phyloP scores from a whole-genome alignment of 2,888 invertebrate genomes.

The Rhagophthalmus giganteus region DNA sequence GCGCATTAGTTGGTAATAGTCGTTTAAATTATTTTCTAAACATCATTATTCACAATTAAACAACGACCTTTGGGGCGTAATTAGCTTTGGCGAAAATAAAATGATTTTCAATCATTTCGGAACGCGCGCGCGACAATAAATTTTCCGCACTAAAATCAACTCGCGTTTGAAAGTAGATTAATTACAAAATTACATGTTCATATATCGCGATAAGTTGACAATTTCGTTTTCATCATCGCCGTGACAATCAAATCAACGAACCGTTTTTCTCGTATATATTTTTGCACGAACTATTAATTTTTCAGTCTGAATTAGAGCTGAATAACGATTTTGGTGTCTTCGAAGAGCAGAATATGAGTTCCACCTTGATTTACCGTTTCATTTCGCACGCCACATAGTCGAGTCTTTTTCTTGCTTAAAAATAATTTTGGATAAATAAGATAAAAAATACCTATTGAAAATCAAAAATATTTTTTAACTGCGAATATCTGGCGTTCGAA shows the following conservation, averaged over 20 bases:
- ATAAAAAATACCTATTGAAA: too few relatives aligned
- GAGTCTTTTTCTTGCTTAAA: not conserved
- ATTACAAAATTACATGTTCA: not conserved
- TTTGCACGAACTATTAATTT: slow-evolving; percentile 16
- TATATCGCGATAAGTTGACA: not conserved
- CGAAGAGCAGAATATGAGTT: not conserved
- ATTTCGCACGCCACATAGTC: slow-evolving; percentile 7
- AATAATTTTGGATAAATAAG: not conserved
- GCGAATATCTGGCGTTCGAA: not conserved
- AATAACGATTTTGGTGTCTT: slow-evolving; percentile 12
- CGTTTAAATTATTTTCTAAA: too few relatives aligned
- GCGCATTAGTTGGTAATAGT: too few relatives aligned
- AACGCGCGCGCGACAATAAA: too few relatives aligned
- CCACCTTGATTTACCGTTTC: slow-evolving; percentile 10
- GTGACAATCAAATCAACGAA: slow-evolving; percentile 8
- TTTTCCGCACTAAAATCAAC: too few relatives aligned
- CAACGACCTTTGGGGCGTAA: too few relatives aligned
- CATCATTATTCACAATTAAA: too few relatives aligned
- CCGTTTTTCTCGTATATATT: slow-evolving; percentile 4
- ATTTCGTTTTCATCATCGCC: not conserved
- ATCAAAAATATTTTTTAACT: too few relatives aligned
- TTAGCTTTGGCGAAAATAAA: too few relatives aligned
- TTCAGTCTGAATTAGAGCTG: slow-evolving; percentile 13
- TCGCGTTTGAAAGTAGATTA: too few relatives aligned
- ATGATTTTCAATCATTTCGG: too few relatives aligned